Conservation (phyloP, 2,113 vertebrate genomes). For the Struthidea cinerea region DNA sequence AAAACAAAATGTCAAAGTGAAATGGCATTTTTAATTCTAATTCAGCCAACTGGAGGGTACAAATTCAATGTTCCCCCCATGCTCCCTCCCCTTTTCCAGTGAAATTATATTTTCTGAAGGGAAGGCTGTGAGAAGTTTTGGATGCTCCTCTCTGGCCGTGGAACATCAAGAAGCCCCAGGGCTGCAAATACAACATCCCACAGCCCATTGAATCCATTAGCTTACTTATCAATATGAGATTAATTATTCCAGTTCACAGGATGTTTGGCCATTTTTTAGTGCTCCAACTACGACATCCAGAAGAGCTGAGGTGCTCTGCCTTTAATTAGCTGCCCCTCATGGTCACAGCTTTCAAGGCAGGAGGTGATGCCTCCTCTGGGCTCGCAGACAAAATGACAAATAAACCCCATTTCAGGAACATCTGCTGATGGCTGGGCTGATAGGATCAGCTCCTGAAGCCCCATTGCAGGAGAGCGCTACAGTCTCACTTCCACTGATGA, state of each 20-base stretch:
- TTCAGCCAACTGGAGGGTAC: neutral
- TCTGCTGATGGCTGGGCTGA: neutral
- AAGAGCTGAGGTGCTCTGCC: neutral
- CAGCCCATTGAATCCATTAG: slow-evolving; percentile 18
- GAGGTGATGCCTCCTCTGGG: neutral
- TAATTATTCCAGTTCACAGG: slow-evolving; percentile 21
- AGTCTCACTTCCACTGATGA: neutral
- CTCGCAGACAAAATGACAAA: neutral
- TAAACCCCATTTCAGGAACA: neutral
- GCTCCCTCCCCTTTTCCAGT: neutral
- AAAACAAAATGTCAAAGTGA: neutral
- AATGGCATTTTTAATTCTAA: neutral
- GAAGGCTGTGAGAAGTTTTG: neutral
- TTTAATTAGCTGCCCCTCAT: neutral
- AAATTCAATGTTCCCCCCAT: neutral
- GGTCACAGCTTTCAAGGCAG: neutral
- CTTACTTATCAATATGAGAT: slow-evolving; percentile 33
- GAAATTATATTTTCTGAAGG: neutral
- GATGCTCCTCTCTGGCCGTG: neutral
- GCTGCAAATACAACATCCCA: neutral
- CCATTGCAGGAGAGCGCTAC: neutral
- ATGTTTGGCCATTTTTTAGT: neutral
- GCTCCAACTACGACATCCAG: neutral
- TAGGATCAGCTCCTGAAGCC: neutral
- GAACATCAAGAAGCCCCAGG: neutral